Percentiles rank a stretch among this genome's conserved stretches.
Evolutionary conservation across 2,888 invertebrate genomes (phyloP).

Genomic region (Itoplectis maculator): DNA sequence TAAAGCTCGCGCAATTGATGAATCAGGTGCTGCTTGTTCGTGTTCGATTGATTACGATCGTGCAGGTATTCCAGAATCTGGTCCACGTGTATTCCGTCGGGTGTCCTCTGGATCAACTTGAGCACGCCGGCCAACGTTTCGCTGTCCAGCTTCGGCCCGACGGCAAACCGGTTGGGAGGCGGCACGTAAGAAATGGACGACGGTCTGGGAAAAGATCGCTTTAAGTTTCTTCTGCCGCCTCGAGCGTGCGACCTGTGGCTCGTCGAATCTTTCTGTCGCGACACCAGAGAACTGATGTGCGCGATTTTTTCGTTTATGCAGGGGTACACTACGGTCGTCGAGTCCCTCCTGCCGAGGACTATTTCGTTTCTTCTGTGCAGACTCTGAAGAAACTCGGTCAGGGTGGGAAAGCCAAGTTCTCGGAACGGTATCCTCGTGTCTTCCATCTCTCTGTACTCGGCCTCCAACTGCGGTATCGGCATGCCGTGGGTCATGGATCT

Average conservation of each 20-base stretch:
- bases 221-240: conserved; percentile 18
- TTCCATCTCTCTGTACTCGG: conserved; percentile 70
- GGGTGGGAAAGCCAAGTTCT: conserved; percentile 66
- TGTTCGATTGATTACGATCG: neutral
- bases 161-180: too few relatives aligned
- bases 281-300: conserved; percentile 76
- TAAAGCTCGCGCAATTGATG: conserved; percentile 68
- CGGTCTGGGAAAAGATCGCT: neutral
- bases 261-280: conserved; percentile 69
- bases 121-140: conserved; percentile 59
- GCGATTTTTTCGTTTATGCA: conserved; percentile 71
- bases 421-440: conserved; percentile 74
- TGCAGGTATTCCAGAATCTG: conserved; percentile 29
- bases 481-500: conserved; percentile 35
- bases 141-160: conserved; percentile 27
- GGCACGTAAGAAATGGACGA: too few relatives aligned
- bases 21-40: conserved; percentile 66
- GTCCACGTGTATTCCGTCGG: conserved; percentile 67
- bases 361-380: conserved; percentile 56
- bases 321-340: conserved; percentile 60
- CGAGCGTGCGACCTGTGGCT: neutral
- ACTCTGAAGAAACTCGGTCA: conserved; percentile 71
- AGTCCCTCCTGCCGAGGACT: conserved; percentile 7
- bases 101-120: conserved; percentile 52
- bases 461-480: conserved; percentile 60